Evolutionary conservation across 1,140 invertebrate genomes (phyloP), one percentile per base, ranked within the genome.

Genomic region (Cydia splendana): DNA sequence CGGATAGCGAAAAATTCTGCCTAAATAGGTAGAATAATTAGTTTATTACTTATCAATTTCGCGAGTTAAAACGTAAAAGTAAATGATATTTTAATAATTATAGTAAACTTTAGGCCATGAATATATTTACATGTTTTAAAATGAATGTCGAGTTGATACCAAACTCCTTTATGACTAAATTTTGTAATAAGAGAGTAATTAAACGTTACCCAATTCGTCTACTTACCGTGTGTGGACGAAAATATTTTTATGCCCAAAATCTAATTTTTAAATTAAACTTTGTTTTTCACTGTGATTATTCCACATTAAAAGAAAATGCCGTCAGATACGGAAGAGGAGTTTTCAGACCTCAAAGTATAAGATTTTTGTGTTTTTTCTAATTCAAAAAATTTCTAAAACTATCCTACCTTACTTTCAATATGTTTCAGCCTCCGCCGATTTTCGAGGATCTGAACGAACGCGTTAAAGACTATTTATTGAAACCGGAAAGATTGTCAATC

Each of bases 351-450:
- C 57, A 62, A 62, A 20, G 57, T 62, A 62, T 73, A 84, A 53
- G 65, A 84, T 84, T 75, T 82, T 84, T 69, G 13, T 67, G 45
- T 78, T 74, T 76, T 76, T 62, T 74, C 77, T 75, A 18, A 38
- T 74, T 62, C 20, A 53, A 78, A 76, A 62, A 12, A 9, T 4
- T 62, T n/a, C 12, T 24, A 62, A 62, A 10, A 62, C 53, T 57
- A 62, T 62, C n/a, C 51, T 30, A 75, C 5, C 12, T 30, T 51
- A 34, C n/a, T 45, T 30, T 75, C 15, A 9, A 69, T 82, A 80
- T 84, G 71, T 91, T 91, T 77, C 76, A 93, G 93, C 42, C 85
- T 6, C 93, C 91, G 76, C 93, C 91, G 10, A 88, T 93, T 53
- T 86, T 91, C 15, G 91, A 93, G 76, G 89, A 92, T 84, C 85